Conservation (phyloP, 2,888 invertebrate genomes). For the Agonum fuliginosum region DNA sequence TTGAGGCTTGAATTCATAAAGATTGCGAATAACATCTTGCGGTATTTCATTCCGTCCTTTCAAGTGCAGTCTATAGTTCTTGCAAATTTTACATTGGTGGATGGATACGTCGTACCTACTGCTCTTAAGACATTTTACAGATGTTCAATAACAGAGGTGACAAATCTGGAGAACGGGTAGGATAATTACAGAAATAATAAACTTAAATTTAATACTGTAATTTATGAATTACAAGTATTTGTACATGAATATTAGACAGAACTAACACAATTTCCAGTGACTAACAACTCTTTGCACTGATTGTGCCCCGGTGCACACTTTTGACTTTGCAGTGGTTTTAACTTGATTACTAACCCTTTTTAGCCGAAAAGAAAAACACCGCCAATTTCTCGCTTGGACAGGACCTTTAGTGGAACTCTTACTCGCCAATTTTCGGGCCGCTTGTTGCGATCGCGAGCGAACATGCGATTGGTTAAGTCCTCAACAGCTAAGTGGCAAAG, state of each 20-base stretch:
- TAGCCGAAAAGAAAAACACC: conserved; percentile 73
- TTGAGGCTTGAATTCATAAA: too few relatives aligned
- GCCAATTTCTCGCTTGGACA: conserved; percentile 80
- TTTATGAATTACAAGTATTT: too few relatives aligned
- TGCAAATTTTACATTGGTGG: too few relatives aligned
- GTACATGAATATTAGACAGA: neutral
- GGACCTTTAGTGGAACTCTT: conserved; percentile 78
- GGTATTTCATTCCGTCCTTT: too few relatives aligned
- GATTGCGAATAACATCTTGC: too few relatives aligned
- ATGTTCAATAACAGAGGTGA: too few relatives aligned
- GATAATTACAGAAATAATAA: too few relatives aligned
- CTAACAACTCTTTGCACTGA: neutral
- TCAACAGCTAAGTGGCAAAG: conserved; percentile 77
- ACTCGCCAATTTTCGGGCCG: conserved; percentile 80
- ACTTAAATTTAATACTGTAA: too few relatives aligned
- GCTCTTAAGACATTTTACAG: too few relatives aligned
- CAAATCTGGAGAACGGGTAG: too few relatives aligned
- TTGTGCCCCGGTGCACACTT: neutral
- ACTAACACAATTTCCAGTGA: neutral
- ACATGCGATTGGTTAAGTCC: conserved; percentile 72
- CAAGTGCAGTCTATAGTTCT: too few relatives aligned
- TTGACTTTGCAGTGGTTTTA: neutral
- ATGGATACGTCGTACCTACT: too few relatives aligned
- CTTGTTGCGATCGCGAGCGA: conserved; percentile 76
- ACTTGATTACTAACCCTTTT: conserved; percentile 31